Base-by-base conservation (phyloP, 30 jellyfish, hydroid and myxozoan species). In the Nemopilema nomurai region DNA sequence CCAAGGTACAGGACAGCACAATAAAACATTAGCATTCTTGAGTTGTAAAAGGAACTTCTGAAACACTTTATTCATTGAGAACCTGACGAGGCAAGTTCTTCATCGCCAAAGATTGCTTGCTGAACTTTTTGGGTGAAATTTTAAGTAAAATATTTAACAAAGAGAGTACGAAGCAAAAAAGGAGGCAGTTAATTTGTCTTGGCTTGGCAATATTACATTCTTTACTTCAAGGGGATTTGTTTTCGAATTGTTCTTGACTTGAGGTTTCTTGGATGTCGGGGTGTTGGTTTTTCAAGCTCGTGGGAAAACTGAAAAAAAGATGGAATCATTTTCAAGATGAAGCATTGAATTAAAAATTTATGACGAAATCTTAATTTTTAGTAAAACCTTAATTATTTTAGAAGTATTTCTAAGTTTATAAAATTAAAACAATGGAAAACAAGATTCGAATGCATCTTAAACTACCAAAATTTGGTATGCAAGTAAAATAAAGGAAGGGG, bases 221-320 rank as follows among this genome's bases (percentile, higher is more conserved):
- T 71, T 63, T 24, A 63, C 27, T 24, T 71, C 18, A 80, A 49
- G 74, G 73, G 41, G 92, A 22, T 72, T 83, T 50, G 32, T 68
- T 51, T 78, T 71, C 92, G 32, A 68, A 26, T 27, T 29, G 79
- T 41, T 13, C 57, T 3, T n/a, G n/a, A n/a, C n/a, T n/a, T n/a
- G n/a, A n/a, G n/a, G 71, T 82, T 26, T 83, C 86, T 0, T 71
- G 83, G 3, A 89, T 93, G 77, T 84, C 89, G 22, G 85, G 81
- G 71, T 90, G 90, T 49, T 97, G 86, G 80, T 94, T 89, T 70
- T 97, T 83, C 88, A 74, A 84, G 86, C 99, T 94, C 19, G 99
- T 84, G 69, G 90, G 99, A 72, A 89, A 96, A 67, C 97, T 94
- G 51, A 30, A 93, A 85, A 66, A 71, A 65, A 72, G 68, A 49